Conservation (phyloP, 1,140 invertebrate genomes). For the Brachionus rotundiformis region DNA sequence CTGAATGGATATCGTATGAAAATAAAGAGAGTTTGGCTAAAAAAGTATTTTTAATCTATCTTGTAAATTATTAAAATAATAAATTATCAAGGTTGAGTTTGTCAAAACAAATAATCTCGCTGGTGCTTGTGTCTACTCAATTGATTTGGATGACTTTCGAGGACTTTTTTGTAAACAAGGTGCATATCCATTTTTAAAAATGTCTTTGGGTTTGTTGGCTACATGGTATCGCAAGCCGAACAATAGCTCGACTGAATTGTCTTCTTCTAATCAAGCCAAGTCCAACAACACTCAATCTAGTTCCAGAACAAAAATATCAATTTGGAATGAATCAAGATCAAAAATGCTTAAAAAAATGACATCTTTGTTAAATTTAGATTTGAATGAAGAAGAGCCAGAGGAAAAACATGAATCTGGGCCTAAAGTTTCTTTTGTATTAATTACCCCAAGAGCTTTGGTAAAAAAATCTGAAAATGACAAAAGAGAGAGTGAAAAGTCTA, state of each 20-base stretch:
- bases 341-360: constrained; percentile 5
- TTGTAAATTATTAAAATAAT: not conserved
- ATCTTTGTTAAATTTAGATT: not conserved
- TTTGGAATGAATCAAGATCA: not conserved
- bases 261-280: not conserved
- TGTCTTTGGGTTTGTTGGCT: not conserved
- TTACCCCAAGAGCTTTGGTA: not conserved
- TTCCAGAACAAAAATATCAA: not conserved
- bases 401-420: not conserved
- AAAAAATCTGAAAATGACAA: not conserved
- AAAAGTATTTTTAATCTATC: constrained; percentile 31
- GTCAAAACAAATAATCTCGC: constrained; percentile 38
- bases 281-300: not conserved
- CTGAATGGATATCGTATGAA: constrained; percentile 46
- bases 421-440: not conserved
- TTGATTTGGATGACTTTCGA: constrained; percentile 65
- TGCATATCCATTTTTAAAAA: constrained; percentile 57
- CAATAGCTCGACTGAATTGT: not conserved
- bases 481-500: not conserved
- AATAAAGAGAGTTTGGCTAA: constrained; percentile 37
- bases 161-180: constrained; percentile 57
- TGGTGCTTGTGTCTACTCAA: constrained; percentile 42
- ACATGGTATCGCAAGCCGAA: not conserved
- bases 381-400: not conserved
- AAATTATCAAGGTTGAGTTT: constrained; percentile 15